These are phyloP conservation scores for Magallana angulata DNA, from an alignment of 1,140 invertebrate genomes.

Conservation along the genomic window DNA sequence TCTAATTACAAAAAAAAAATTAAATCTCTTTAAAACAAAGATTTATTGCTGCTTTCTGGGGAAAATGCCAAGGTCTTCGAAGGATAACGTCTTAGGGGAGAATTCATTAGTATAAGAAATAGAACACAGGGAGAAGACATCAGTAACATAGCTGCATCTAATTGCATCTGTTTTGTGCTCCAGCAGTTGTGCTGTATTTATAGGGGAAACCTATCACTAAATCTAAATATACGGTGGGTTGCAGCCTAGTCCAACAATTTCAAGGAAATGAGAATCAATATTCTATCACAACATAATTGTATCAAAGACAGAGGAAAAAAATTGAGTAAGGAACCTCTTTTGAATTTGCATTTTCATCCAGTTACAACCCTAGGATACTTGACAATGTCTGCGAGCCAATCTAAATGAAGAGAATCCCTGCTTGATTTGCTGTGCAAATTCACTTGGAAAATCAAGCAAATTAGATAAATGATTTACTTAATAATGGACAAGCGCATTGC, in stretches of 20 bases:
- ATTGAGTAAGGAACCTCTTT: constrained; percentile 13
- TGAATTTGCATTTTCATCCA: constrained; percentile 30
- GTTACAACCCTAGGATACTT: constrained; percentile 30
- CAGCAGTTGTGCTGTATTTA: constrained; percentile 5
- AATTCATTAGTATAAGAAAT: neutral
- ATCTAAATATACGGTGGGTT: constrained; percentile 5
- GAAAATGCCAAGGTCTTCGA: too few species aligned
- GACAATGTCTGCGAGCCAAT: constrained; percentile 17
- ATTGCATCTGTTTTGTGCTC: constrained; percentile 18
- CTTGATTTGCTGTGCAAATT: constrained; percentile 20
- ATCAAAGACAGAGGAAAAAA: constrained; percentile 20
- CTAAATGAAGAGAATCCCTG: constrained; percentile 18
- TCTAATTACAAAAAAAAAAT: too few species aligned
- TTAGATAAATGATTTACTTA: constrained; percentile 36
- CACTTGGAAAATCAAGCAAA: constrained; percentile 31
- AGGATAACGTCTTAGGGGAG: too few species aligned
- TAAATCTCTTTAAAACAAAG: too few species aligned
- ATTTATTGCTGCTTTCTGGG: too few species aligned
- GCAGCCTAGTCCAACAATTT: neutral
- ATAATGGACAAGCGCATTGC: constrained; percentile 8
- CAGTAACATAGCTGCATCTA: neutral
- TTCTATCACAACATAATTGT: constrained; percentile 33
- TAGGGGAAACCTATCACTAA: neutral
- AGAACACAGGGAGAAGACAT: neutral
- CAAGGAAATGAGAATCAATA: constrained; percentile 35